These are phyloP conservation scores for Hermatobates lingyangjiaoensis DNA, from an alignment of 1,140 invertebrate species.

Conservation along the genomic window DNA sequence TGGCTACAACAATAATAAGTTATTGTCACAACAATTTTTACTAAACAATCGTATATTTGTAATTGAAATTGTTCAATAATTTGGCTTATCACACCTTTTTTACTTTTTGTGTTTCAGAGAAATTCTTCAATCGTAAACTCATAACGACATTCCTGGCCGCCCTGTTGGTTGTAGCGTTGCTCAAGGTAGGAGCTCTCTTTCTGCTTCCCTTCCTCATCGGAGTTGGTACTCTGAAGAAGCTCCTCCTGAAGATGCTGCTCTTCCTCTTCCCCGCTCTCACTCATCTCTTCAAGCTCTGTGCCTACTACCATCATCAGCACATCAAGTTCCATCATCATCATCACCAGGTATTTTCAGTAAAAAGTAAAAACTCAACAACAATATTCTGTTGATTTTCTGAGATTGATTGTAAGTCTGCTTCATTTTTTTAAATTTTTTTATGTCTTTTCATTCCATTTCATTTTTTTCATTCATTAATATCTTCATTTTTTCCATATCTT, in stretches of 20 bases:
- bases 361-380: constrained; percentile 1
- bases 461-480: too few species aligned
- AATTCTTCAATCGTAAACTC: constrained; percentile 53
- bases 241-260: constrained; percentile 54
- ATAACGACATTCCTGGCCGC: constrained; percentile 49
- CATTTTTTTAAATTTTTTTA: background rate
- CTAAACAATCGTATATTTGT: too few species aligned
- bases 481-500: too few species aligned
- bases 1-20: too few species aligned
- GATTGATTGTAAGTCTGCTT: background rate
- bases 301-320: constrained; percentile 52
- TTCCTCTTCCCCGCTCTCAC: constrained; percentile 62
- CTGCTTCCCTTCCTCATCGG: constrained; percentile 27
- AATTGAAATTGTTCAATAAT: too few species aligned
- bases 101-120: constrained; percentile 36
- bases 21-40: too few species aligned
- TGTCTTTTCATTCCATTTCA: background rate
- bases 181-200: constrained; percentile 27
- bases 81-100: too few species aligned
- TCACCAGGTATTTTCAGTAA: constrained; percentile 31
- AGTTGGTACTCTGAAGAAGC: constrained; percentile 57
- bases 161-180: constrained; percentile 54
- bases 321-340: constrained; percentile 59
- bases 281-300: constrained; percentile 65
- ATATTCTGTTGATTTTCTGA: too few species aligned